Evolutionary conservation across 2,797 vertebrate species (phyloP), one percentile per base, ranked within the genome.

Genomic region (Enteromius trimaculatus): DNA sequence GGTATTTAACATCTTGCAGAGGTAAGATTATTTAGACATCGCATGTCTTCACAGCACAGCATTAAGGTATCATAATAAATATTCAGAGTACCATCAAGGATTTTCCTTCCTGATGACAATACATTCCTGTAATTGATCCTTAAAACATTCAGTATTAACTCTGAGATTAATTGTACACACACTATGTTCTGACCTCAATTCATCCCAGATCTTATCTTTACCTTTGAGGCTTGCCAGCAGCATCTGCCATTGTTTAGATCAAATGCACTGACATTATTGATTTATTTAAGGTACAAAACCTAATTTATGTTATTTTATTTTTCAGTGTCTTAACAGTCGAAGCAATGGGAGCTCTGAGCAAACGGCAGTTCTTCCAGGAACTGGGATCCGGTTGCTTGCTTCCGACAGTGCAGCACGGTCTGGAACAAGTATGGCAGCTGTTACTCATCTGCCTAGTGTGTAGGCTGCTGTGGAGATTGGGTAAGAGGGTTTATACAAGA

Each of bases 351-450:
- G 66, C 82, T 82, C 94, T 93, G 87, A 94, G 93, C 88, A 92
- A 94, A 84, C 89, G 95, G 87, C 93, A 92, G 74, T 94, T 98
- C 89, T 96, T 95, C 90, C 92, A 93, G 83, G 93, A 97, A 90
- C 93, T 98, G 80, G 92, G 95, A 26, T 93, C 93, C 70, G 95
- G 94, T 77, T 98, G 97, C 70, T 90, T 97, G 29, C 79, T 97
- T 17, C 94, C 93, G 13, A 97, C 96, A 0, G 90, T 95, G n/a
- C 93, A 95, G 84, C 97, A 98, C 88, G 96, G 96, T 23, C 79
- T 97, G 29, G 94, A 96, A 88, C 97, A 98, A 92, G 91, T 97
- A 71, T 96, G 97, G 97, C 93, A 91, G 78, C 96, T 98, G 71
- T 92, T 98, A 88, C 91, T 97, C 49, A 94, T 97, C 92, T 98